Evolutionary conservation across 2,113 vertebrate species (phyloP), one percentile per base, ranked within the genome.

Genomic region (Protomyctophum bolini): DNA sequence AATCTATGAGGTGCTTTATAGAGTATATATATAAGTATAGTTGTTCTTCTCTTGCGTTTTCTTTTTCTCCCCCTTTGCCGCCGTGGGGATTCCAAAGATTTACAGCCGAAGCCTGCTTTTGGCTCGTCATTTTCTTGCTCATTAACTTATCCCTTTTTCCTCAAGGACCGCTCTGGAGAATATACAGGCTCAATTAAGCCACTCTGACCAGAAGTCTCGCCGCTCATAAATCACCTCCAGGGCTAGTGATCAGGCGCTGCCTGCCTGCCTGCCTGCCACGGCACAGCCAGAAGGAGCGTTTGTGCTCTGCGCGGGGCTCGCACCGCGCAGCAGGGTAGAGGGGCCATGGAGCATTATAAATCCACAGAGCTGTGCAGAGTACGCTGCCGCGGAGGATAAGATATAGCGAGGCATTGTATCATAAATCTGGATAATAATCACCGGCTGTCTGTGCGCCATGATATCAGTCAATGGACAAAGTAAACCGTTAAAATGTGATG

Each of bases 161-260:
- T 88, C 88, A 91, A 92, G 91, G 91, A 89, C 90, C 87, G 76
- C 82, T 75, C 74, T 59, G 64, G 79, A 89, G 85, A 89, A 87
- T 86, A 89, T 88, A 88, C 87, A 87, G 86, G 90, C 89, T 90
- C 91, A 92, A 91, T 92, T 91, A 91, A 86, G 90, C 83, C 64
- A 82, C 91, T 89, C 85, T 84, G 88, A 92, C 88, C 80, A 64
- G 89, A 84, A 87, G 84, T 87, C 87, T 86, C 85, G 76, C 50
- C 56, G 77, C 86, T 91, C 88, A 87, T 92, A 91, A 92, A 92
- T 94, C 91, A 92, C 75, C 88, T 79, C 81, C 81, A 67, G 84
- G 87, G 83, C 87, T 78, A 84, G 84, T 88, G 86, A 91, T 92
- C 88, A 90, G 33, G 87, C 15, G 45, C 66, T 60, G 72, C 33